Base-by-base conservation (phyloP, 2,113 vertebrate species). In the Saccopteryx leptura region DNA sequence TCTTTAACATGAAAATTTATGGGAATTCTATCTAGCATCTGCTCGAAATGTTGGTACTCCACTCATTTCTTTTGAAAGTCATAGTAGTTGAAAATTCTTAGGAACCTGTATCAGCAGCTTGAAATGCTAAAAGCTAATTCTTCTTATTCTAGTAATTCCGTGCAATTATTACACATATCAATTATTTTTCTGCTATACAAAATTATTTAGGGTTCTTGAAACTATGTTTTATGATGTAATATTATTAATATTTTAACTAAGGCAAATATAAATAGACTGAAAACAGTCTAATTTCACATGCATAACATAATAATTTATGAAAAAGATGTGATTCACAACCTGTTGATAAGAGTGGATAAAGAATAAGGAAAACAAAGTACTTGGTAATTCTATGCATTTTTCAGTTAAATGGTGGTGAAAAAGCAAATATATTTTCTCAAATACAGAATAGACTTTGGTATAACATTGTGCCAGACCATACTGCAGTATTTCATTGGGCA, bases 131-230 rank as follows among this genome's bases (percentile, higher is more conserved):
- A 3, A 1, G 39, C 90, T 82, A 92, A 97, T 74, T 95, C 13
- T 96, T 91, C 39, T 84, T 88, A 81, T 39, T 93, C 46, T 85
- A 90, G 39, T 83, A 72, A 78, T 88, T 23, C 39, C 21, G 76
- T 85, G 60, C 5, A 95, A 88, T 46, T 61, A 91, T 68, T 88
- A 84, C 14, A 93, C 3, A 54, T 48, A 63, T 12, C 15, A 93
- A 52, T 75, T 93, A 83, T 91, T 94, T 94, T 97, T 74, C 48
- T 92, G 58, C 21, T 61, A 84, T 72, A 72, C 2, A 72, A 82
- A 89, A 92, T 31, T 31, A 94, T 46, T 33, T 28, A 66, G 54
- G 15, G 13, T 17, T 52, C 17, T 17, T 91, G 52, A 94, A 86
- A 80, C 18, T 21, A 11, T 28, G 78, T 52, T 78, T 96, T 58